Evolutionary conservation across 2,797 vertebrate genomes (phyloP).

Genomic region (Lates japonicus): DNA sequence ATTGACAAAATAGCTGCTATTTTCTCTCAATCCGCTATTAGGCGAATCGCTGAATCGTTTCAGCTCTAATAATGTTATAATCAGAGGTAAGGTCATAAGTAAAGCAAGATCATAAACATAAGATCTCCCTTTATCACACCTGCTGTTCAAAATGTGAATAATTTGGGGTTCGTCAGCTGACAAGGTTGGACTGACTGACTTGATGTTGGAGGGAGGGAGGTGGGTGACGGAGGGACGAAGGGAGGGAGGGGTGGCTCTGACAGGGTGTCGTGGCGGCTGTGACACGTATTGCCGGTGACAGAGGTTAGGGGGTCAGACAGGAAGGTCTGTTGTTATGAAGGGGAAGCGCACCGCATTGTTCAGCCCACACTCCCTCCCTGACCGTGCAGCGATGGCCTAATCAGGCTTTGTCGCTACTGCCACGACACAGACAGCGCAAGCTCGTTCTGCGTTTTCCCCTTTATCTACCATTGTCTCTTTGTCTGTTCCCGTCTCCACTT

Average conservation of each 20-base stretch:
- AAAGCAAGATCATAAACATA: background rate
- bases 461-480: slow-evolving; percentile 68
- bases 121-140: slow-evolving; percentile 38
- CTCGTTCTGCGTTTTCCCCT: slow-evolving; percentile 71
- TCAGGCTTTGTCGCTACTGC: slow-evolving; percentile 82
- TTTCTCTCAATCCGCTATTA: background rate
- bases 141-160: slow-evolving; percentile 62
- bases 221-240: slow-evolving; percentile 29
- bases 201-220: slow-evolving; percentile 28
- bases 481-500: slow-evolving; percentile 58
- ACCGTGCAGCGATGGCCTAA: slow-evolving; percentile 83
- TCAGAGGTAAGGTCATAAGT: background rate
- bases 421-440: slow-evolving; percentile 62
- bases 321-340: slow-evolving; percentile 88
- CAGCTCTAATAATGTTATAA: background rate
- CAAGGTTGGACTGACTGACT: slow-evolving; percentile 58
- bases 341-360: slow-evolving; percentile 84
- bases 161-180: slow-evolving; percentile 65
- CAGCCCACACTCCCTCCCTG: slow-evolving; percentile 74
- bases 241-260: slow-evolving; percentile 62
- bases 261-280: slow-evolving; percentile 78
- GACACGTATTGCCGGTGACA: slow-evolving; percentile 88
- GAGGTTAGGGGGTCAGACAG: slow-evolving; percentile 88
- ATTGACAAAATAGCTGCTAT: background rate
- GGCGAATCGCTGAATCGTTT: background rate